A percentile compares a stretch with the other conserved stretches of the same genome.
Conservation (phyloP, 2,888 invertebrate species). For the Drosophila ustulata region DNA sequence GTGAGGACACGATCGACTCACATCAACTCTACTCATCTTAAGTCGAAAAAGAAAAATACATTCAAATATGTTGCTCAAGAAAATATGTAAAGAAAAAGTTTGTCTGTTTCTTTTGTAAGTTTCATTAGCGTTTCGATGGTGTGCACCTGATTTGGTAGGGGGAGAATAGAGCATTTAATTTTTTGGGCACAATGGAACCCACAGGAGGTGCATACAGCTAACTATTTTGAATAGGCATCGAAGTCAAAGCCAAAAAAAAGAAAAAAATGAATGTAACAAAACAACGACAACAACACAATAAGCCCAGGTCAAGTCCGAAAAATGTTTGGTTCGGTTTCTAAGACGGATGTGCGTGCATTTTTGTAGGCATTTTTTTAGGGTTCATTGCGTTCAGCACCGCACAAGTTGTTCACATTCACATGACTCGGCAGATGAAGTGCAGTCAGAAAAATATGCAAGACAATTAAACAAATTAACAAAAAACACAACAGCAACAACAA, state of each 20-base stretch:
- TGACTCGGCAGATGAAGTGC: slow-evolving; percentile 72
- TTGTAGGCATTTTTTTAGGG: slow-evolving; percentile 74
- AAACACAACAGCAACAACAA: slow-evolving; percentile 44
- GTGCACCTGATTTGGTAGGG: slow-evolving; percentile 62
- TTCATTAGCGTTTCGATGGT: slow-evolving; percentile 64
- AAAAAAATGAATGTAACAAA: slow-evolving; percentile 9
- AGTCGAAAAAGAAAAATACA: slow-evolving; percentile 30
- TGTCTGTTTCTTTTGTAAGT: slow-evolving; percentile 49
- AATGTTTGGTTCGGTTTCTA: slow-evolving; percentile 42
- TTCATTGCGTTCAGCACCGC: slow-evolving; percentile 71
- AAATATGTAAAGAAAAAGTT: slow-evolving; percentile 43
- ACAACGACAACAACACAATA: slow-evolving; percentile 25
- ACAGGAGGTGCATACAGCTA: slow-evolving; percentile 62
- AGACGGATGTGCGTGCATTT: slow-evolving; percentile 72
- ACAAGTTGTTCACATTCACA: slow-evolving; percentile 76
- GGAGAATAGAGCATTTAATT: slow-evolving; percentile 23
- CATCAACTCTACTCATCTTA: slow-evolving; percentile 7
- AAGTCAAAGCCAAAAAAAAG: slow-evolving; percentile 21
- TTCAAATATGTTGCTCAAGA: slow-evolving; percentile 54
- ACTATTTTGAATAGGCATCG: slow-evolving; percentile 64
- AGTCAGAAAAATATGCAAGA: slow-evolving; percentile 66
- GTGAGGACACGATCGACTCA: slow-evolving; percentile 71
- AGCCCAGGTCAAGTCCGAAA: slow-evolving; percentile 42
- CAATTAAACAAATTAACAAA: slow-evolving; percentile 79
- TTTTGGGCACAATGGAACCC: slow-evolving; percentile 59